Base-by-base conservation (phyloP, 30 jellyfish, hydroid and myxozoan species). In the Clytia hemisphaerica region DNA sequence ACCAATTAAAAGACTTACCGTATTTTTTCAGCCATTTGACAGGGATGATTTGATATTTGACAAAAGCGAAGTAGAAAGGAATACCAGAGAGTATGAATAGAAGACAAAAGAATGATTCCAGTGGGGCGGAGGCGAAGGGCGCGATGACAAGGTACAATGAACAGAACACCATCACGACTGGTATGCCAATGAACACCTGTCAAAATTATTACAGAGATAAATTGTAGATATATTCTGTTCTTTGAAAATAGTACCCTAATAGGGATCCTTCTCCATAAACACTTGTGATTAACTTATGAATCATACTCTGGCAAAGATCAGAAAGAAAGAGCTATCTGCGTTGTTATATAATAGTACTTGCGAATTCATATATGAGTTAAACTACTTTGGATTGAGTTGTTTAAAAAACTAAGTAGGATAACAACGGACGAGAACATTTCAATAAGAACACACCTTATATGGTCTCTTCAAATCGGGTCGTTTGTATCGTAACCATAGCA, bases 131-230 rank as follows among this genome's bases (percentile, higher is more conserved):
- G 30, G n/a, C 44, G 21, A 72, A 72, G 35, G 84, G 84, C 29
- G 84, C 84, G 27, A 35, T 44, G 2, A 72, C 84, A 1, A 72
- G 79, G 34, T 72, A 72, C 10, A 72, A 53, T 19, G 84, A 72
- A 9, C 26, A 19, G 40, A 72, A 57, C 79, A 72, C 24, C 61
- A 72, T 46, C 16, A 72, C 29, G 78, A 51, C 64, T 2, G 84
- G 84, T 27, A 72, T 40, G 3, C 25, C 37, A 2, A 72, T 72
- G 81, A 55, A 72, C 62, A 72, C 66, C 84, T 72, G 14, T 19
- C 18, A n/a, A 30, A 9, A 51, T 40, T 40, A 40, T 40, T 9
- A 10, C n/a, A n/a, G n/a, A n/a, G n/a, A n/a, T n/a, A n/a, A n/a
- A n/a, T n/a, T n/a, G n/a, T n/a, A n/a, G n/a, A n/a, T n/a, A n/a